Base-by-base conservation (phyloP, 2,888 invertebrate genomes). In the Ariolimax columbianus region DNA sequence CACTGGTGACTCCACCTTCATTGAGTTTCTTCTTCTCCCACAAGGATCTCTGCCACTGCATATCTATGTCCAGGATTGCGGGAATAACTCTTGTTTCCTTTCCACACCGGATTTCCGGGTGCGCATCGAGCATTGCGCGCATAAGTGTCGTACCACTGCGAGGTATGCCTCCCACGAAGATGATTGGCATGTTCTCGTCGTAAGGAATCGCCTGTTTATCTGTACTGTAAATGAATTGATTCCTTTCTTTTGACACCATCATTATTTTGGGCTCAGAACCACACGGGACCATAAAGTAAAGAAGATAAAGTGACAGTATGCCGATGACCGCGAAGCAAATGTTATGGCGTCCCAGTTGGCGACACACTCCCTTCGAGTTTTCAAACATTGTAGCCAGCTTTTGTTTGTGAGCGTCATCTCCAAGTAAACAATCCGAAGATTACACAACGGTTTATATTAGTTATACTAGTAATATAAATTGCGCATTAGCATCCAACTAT, bases 101-200 rank as follows among this genome's bases (percentile, higher is more conserved):
- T 36, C 98, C 98, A 95, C 98, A 99, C 94, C 98, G 96, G 93
- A 99, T 97, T 93, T 97, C 97, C 36, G 98, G 97, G 95, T 99
- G 99, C 88, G 99, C 98, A 95, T 99, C 99, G 91, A 99, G 95
- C 97, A 99, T 98, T 88, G 98, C 98, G 92, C 99, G 96, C 97
- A 98, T 98, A 90, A 99, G 96, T 88, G 99, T 99, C 77, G 99
- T 99, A 82, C 99, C 99, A 79, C 98, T 98, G 90, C 99, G 96
- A 83, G 99, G 99, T 93, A 99, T 98, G 88, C 99, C 99, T 86
- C 99, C 98, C 94, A 99, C 89, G 82, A 92, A 92, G 63, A 92
- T 91, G 90, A 98, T 95, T 91, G 98, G 98, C 96, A 98, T 97
- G 91, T 97, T 96, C 91, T 97, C 96, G 94, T 97, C 97, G 95